A percentile compares a stretch with the other conserved stretches of the same genome.
Conservation (phyloP, 1,140 invertebrate genomes). For the Ctenoplectra terminalis region DNA sequence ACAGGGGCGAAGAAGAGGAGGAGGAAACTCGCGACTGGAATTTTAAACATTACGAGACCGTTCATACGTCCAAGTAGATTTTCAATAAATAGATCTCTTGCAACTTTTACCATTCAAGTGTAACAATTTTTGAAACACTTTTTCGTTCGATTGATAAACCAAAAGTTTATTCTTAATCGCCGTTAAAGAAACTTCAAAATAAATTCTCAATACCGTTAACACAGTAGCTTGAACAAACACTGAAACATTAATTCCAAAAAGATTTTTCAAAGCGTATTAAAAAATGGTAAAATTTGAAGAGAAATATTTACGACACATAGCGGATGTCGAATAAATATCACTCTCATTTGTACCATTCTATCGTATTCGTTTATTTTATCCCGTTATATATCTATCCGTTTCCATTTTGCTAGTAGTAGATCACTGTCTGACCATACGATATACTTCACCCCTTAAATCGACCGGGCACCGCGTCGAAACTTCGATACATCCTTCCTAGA, state of each 20-base stretch:
- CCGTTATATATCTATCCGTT: neutral
- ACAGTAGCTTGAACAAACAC: too few species aligned
- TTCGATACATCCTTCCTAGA: neutral
- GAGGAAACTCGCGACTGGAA: constrained; percentile 32
- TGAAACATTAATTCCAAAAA: too few species aligned
- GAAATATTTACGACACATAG: too few species aligned
- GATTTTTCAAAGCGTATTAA: too few species aligned
- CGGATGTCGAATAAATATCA: too few species aligned
- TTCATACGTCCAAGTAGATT: neutral
- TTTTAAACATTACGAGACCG: constrained; percentile 44
- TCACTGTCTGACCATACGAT: constrained; percentile 31
- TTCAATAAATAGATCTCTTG: neutral
- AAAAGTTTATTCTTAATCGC: too few species aligned
- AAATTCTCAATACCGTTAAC: too few species aligned
- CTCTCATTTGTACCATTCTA: neutral
- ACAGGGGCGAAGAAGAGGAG: constrained; percentile 18
- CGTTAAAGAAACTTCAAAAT: too few species aligned
- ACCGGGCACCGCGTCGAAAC: neutral
- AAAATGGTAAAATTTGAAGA: too few species aligned
- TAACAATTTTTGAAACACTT: too few species aligned
- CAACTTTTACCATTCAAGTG: neutral
- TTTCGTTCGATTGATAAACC: too few species aligned
- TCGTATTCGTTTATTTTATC: neutral
- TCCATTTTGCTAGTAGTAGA: neutral
- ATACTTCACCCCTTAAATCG: neutral